Conservation (phyloP, 2,888 invertebrate species). For the Parnassius glacialis region DNA sequence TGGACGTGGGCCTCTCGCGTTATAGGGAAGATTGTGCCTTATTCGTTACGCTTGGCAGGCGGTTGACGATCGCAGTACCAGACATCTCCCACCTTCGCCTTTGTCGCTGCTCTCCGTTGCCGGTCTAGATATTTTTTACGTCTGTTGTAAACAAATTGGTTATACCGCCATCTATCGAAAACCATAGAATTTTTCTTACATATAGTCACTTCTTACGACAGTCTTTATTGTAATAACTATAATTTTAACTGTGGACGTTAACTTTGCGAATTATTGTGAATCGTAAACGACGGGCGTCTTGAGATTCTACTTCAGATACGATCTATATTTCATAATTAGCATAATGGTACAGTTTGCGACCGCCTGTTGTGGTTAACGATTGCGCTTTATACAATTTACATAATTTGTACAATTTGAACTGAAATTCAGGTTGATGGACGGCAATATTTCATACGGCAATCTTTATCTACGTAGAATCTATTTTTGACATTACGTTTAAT, state of each 20-base stretch:
- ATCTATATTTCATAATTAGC: slow-evolving; percentile 18
- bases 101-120: too few species aligned
- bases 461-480: background rate
- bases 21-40: too few species aligned
- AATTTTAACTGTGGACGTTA: background rate
- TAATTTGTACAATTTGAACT: slow-evolving; percentile 18
- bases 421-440: slow-evolving; percentile 10
- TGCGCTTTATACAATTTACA: slow-evolving; percentile 3
- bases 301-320: slow-evolving; percentile 2
- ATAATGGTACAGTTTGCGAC: slow-evolving; percentile 8
- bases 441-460: background rate
- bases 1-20: too few species aligned
- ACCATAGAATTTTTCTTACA: too few species aligned
- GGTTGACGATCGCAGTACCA: too few species aligned
- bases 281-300: slow-evolving; percentile 1
- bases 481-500: background rate
- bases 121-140: too few species aligned
- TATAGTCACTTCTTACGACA: too few species aligned
- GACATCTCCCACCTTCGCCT: too few species aligned
- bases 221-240: background rate
- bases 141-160: too few species aligned
- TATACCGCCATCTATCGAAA: too few species aligned
- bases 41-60: too few species aligned
- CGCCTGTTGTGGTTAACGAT: slow-evolving; percentile 14
- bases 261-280: slow-evolving; percentile 4